Evolutionary conservation across 2,797 vertebrate species (phyloP).

Genomic region (Halcyon chelicuti): DNA sequence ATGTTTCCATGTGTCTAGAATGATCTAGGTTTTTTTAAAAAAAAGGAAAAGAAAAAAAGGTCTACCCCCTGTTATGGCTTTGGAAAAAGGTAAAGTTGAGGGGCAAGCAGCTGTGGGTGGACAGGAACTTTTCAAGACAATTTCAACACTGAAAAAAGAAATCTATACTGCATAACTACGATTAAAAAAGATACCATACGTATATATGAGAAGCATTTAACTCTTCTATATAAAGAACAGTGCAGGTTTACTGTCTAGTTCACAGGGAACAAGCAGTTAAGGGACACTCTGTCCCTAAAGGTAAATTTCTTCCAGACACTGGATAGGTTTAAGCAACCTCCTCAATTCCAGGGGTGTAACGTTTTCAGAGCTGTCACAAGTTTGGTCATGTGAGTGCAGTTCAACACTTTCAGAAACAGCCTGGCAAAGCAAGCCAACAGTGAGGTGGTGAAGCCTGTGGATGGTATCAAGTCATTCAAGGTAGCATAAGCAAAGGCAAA

Average conservation of each 20-base stretch:
- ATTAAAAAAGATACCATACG: not conserved
- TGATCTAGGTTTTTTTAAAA: not conserved
- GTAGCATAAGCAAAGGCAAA: not conserved
- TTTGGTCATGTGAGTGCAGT: not conserved
- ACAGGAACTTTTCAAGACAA: not conserved
- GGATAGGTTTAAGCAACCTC: not conserved
- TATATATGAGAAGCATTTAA: not conserved
- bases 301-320: not conserved
- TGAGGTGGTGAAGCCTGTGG: not conserved
- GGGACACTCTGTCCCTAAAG: not conserved
- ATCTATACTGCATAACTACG: rapidly evolving
- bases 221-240: not conserved
- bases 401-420: not conserved
- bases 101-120: not conserved
- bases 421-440: not conserved
- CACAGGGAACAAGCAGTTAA: not conserved
- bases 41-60: not conserved
- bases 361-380: not conserved
- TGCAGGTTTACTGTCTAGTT: not conserved
- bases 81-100: not conserved
- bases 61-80: not conserved
- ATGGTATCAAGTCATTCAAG: rapidly evolving
- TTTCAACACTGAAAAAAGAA: not conserved
- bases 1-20: not conserved
- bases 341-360: not conserved